phyloP scores from a whole-genome alignment of 2,888 invertebrate species.

The Daptonema setosum region DNA sequence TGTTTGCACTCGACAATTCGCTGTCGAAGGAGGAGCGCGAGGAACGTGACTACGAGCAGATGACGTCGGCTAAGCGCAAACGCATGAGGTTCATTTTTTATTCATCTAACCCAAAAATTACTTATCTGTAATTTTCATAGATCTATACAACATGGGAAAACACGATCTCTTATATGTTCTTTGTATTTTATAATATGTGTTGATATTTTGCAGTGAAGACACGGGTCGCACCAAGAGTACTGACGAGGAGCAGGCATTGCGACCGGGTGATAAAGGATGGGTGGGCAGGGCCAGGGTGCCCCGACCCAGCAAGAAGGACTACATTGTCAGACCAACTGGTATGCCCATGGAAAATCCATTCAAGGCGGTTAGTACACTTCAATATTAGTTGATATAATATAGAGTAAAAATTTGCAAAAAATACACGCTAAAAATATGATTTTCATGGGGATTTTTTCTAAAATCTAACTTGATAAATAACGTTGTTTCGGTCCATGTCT shows the following conservation, averaged over 20 bases:
- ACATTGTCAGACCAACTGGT: constrained; percentile 77
- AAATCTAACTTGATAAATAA: no score
- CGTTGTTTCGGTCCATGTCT: no score
- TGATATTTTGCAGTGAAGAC: constrained; percentile 4
- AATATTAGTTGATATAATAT: no score
- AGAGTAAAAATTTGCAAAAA: no score
- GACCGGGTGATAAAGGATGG: constrained; percentile 84
- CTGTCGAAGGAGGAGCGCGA: constrained; percentile 77
- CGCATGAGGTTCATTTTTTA: constrained; percentile 13
- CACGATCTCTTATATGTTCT: no score
- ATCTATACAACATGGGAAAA: no score
- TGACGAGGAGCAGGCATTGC: constrained; percentile 14
- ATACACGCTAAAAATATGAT: no score
- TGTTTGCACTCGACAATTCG: constrained; percentile 66
- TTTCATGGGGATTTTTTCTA: no score
- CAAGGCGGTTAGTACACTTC: no score
- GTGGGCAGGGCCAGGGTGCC: constrained; percentile 71
- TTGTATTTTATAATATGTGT: not conserved
- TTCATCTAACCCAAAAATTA: no score
- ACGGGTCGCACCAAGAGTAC: constrained; percentile 7
- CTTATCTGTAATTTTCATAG: no score
- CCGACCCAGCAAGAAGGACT: constrained; percentile 78
- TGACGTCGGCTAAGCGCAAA: constrained; percentile 36
- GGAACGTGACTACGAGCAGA: constrained; percentile 69
- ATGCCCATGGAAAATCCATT: no score